phyloP scores from a whole-genome alignment of 2,888 invertebrate genomes.

The Nomada ruficornis region DNA sequence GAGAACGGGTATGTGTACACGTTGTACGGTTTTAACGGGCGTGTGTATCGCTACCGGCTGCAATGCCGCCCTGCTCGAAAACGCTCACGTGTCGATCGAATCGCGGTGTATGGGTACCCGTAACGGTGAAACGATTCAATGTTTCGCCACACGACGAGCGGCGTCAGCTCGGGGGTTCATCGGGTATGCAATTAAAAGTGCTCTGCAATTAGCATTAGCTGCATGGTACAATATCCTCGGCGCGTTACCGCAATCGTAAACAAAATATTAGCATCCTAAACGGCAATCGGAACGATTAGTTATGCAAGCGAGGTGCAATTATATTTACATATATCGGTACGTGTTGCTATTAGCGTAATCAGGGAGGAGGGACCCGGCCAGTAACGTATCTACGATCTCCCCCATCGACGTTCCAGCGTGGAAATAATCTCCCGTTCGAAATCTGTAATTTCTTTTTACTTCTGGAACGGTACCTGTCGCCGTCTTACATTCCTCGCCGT shows the following conservation, averaged over 20 bases:
- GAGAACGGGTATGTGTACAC: conserved; percentile 12
- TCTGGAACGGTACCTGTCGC: neutral
- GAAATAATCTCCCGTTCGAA: neutral
- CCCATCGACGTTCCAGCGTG: neutral
- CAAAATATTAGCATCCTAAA: conserved; percentile 41
- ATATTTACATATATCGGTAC: conserved; percentile 30
- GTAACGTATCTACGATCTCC: neutral
- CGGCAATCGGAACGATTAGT: conserved; percentile 35
- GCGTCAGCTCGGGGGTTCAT: conserved; percentile 17
- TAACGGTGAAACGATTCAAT: conserved; percentile 36
- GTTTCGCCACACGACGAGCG: conserved; percentile 21
- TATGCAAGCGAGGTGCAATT: conserved; percentile 38
- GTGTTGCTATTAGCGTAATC: conserved; percentile 32
- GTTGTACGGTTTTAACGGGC: conserved; percentile 8
- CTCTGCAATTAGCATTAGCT: conserved; percentile 45
- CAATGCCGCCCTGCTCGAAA: neutral
- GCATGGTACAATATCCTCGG: neutral
- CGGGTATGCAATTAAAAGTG: conserved; percentile 49
- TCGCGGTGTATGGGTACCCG: neutral
- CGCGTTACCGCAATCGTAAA: conserved; percentile 42
- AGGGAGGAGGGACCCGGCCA: neutral
- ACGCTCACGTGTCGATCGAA: conserved; percentile 20
- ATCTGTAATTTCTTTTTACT: neutral
- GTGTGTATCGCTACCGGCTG: conserved; percentile 10
- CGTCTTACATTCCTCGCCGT: neutral